Conservation (phyloP, 2,113 vertebrate species). For the Neogale vison region DNA sequence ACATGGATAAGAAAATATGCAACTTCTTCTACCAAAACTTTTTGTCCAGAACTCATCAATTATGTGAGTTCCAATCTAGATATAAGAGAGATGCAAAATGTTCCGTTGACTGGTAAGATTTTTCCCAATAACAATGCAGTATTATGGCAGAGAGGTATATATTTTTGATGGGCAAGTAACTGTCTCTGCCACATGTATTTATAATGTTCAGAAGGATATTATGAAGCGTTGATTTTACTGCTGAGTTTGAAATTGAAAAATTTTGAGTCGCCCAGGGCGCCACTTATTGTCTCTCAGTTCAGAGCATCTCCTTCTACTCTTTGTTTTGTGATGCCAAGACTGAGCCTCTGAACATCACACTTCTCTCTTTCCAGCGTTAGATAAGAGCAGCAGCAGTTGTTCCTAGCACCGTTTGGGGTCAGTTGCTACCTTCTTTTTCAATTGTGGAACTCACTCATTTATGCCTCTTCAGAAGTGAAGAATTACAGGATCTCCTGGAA, state of each 20-base stretch:
- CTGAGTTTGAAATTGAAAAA: not conserved
- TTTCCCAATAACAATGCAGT: not conserved
- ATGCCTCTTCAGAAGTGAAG: too few relatives aligned
- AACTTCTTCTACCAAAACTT: not conserved
- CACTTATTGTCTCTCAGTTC: not conserved
- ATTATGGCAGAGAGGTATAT: not conserved
- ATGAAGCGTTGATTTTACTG: not conserved
- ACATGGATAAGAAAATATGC: not conserved
- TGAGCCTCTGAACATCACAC: not conserved
- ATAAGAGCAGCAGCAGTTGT: not conserved
- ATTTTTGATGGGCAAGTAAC: not conserved
- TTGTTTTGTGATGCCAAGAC: not conserved
- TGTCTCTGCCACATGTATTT: not conserved
- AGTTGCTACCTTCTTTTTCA: not conserved
- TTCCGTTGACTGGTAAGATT: not conserved
- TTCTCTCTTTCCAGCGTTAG: not conserved
- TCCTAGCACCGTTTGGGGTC: not conserved
- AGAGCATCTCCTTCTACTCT: not conserved
- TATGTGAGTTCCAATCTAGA: not conserved
- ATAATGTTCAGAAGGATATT: not conserved
- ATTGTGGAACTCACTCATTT: not conserved
- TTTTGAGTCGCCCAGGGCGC: not conserved
- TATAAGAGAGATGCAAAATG: not conserved
- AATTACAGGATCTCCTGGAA: not conserved
- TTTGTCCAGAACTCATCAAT: not conserved